Evolutionary conservation across 1,140 invertebrate species (phyloP).

Genomic region (Nephotettix cincticeps): DNA sequence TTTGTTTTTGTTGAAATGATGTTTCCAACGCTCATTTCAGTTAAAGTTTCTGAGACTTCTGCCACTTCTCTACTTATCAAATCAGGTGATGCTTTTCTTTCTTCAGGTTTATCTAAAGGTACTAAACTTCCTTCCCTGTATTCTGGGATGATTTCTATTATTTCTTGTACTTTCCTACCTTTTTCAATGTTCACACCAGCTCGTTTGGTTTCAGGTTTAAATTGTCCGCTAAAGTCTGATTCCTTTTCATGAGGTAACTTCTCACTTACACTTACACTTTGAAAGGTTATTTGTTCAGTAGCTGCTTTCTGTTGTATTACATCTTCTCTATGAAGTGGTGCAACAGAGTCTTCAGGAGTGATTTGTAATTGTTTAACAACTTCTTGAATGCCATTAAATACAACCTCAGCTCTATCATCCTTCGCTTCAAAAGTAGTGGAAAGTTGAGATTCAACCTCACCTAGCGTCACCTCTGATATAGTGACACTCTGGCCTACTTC

Average conservation of each 20-base stretch:
- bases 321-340: conserved; percentile 38
- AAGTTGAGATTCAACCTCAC: conserved; percentile 51
- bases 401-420: conserved; percentile 42
- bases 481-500: conserved; percentile 49
- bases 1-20: conserved; percentile 35
- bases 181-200: conserved; percentile 36
- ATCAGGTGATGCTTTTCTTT: conserved; percentile 34
- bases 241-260: conserved; percentile 42
- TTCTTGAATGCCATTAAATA: conserved; percentile 45
- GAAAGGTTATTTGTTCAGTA: conserved; percentile 43
- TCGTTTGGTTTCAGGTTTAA: conserved; percentile 33
- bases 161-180: conserved; percentile 37
- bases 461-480: conserved; percentile 52
- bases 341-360: conserved; percentile 41
- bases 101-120: conserved; percentile 32
- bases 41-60: conserved; percentile 34
- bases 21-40: conserved; percentile 31
- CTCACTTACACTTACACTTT: conserved; percentile 45
- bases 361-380: conserved; percentile 49
- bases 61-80: conserved; percentile 33
- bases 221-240: conserved; percentile 35
- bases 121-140: conserved; percentile 39
- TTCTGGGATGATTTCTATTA: conserved; percentile 40
- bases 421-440: conserved; percentile 38
- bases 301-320: conserved; percentile 41